These are phyloP conservation scores for Dendrocincla tyrannina DNA, from an alignment of 2,797 vertebrate species.

Conservation along the genomic window DNA sequence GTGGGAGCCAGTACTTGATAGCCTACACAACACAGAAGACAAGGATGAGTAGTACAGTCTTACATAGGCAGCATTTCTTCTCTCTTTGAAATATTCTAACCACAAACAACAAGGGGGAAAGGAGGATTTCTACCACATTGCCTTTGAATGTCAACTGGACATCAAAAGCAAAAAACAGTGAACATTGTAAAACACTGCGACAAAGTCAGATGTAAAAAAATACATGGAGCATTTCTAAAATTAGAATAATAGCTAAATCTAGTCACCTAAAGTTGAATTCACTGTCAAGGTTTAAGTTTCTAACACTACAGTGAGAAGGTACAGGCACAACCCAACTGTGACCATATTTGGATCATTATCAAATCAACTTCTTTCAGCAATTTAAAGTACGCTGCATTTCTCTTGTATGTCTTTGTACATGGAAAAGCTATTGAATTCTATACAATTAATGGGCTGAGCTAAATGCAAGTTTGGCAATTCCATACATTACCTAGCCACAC, in stretches of 20 bases:
- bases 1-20: constrained; percentile 96
- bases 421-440: not conserved
- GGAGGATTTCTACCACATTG: not conserved
- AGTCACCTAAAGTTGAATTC: not conserved
- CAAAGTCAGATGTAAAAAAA: not conserved
- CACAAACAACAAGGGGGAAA: not conserved
- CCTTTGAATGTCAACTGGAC: not conserved
- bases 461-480: not conserved
- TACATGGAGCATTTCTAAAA: no score
- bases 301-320: not conserved
- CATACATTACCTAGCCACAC: not conserved
- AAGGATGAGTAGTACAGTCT: not conserved
- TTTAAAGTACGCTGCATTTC: not conserved
- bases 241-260: not conserved
- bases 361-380: not conserved
- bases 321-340: not conserved
- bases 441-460: not conserved
- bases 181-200: not conserved
- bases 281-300: not conserved
- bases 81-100: not conserved
- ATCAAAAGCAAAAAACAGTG: not conserved
- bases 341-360: not conserved
- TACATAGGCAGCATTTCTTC: not conserved
- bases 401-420: not conserved
- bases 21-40: constrained; percentile 76